phyloP scores from a whole-genome alignment of 2,888 invertebrate species.

The Ceramica pisi region DNA sequence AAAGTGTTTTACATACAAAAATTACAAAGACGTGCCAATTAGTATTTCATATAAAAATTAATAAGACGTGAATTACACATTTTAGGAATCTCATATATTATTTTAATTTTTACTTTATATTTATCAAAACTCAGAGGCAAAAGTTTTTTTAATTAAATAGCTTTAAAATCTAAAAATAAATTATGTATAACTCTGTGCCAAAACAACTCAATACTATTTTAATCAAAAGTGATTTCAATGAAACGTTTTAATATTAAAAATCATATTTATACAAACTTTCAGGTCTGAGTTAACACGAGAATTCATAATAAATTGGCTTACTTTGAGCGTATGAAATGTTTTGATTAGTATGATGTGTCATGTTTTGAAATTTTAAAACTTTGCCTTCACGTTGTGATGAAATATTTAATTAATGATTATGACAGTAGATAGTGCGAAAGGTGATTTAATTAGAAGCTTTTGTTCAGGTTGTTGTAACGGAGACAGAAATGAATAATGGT shows the following conservation, averaged over 20 bases:
- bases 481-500: background rate
- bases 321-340: conserved; percentile 61
- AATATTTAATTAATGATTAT: conserved; percentile 39
- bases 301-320: conserved; percentile 43
- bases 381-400: conserved; percentile 12
- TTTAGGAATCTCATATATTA: too few species aligned
- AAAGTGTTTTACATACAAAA: background rate
- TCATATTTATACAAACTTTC: conserved; percentile 29
- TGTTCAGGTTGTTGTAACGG: background rate
- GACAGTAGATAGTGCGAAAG: background rate
- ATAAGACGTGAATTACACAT: too few species aligned
- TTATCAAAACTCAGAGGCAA: too few species aligned
- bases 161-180: background rate
- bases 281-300: conserved; percentile 36
- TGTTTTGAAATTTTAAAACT: conserved; percentile 52
- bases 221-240: conserved; percentile 25
- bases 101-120: background rate
- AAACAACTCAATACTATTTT: conserved; percentile 27
- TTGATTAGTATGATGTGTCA: conserved; percentile 50
- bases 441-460: conserved; percentile 17
- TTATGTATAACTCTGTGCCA: conserved; percentile 8
- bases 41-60: background rate
- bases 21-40: background rate
- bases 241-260: conserved; percentile 33
- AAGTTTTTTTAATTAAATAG: too few species aligned